A percentile compares a stretch with the other conserved stretches of the same genome.
These are phyloP conservation scores for Euphonia xanthogaster DNA, from an alignment of 2,797 vertebrate genomes.

Conservation along the genomic window DNA sequence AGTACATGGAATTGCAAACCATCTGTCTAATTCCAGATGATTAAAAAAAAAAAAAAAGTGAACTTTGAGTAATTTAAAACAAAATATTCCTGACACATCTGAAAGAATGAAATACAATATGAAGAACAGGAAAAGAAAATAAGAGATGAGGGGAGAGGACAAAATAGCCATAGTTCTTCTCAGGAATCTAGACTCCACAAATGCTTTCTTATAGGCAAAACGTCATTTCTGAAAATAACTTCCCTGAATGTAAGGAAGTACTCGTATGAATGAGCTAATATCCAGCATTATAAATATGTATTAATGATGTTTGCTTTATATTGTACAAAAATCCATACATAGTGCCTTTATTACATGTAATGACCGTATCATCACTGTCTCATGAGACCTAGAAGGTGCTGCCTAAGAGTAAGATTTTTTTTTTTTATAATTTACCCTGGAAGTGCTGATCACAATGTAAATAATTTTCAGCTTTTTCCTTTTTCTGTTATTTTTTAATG, in stretches of 20 bases:
- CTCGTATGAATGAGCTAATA: neutral
- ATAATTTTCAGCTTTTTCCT: neutral
- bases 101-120: neutral
- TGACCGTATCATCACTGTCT: neutral
- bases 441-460: neutral
- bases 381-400: neutral
- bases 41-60: neutral
- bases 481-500: neutral
- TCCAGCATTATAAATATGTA: neutral
- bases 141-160: neutral
- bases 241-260: neutral
- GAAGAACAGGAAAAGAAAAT: accelerated
- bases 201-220: neutral
- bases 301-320: neutral
- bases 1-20: neutral
- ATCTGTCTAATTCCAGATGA: neutral
- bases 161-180: neutral
- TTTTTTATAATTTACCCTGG: neutral
- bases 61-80: neutral
- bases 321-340: neutral
- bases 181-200: neutral
- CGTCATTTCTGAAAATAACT: neutral
- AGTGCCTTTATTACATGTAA: neutral
- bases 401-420: neutral
- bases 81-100: neutral